A percentile compares a stretch with the other conserved stretches of the same genome.
Evolutionary conservation across 2,888 invertebrate genomes (phyloP).

Genomic region (Boloria euphrosyne): DNA sequence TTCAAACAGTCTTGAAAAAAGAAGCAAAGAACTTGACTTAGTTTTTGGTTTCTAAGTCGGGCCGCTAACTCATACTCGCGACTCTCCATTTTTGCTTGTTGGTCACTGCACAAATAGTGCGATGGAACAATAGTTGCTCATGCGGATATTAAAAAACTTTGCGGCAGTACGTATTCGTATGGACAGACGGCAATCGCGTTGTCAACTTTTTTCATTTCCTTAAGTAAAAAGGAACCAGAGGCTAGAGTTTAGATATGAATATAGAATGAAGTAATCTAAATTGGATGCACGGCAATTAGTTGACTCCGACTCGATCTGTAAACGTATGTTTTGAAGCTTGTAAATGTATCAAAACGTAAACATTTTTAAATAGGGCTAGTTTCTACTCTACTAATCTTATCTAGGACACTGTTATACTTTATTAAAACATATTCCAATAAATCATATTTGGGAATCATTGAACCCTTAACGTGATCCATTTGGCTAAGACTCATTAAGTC

Average conservation of each 20-base stretch:
- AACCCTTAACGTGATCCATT: not conserved
- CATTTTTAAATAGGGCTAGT: too few species aligned
- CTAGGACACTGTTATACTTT: too few species aligned
- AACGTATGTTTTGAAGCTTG: not conserved
- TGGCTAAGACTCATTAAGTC: not conserved
- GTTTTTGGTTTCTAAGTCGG: too few species aligned
- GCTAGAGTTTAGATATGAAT: slow-evolving; percentile 33
- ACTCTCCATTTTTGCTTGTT: not conserved
- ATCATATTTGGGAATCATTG: not conserved
- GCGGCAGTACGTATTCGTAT: slow-evolving; percentile 21
- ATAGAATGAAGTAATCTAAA: slow-evolving; percentile 27
- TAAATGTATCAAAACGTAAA: not conserved
- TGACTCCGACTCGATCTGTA: not conserved
- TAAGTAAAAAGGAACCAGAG: slow-evolving; percentile 35
- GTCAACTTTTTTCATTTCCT: slow-evolving; percentile 41
- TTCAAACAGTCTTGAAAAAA: too few species aligned
- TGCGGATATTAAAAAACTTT: slow-evolving; percentile 39
- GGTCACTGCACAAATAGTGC: slow-evolving; percentile 18
- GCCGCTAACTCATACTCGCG: too few species aligned
- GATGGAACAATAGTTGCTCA: slow-evolving; percentile 30
- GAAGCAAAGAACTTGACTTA: too few species aligned
- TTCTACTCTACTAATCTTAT: not conserved
- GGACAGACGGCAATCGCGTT: slow-evolving; percentile 26
- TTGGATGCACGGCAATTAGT: slow-evolving; percentile 9
- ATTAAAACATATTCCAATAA: too few species aligned